Evolutionary conservation across 1,140 invertebrate genomes (phyloP).

Genomic region (Tetramorium simillimum): DNA sequence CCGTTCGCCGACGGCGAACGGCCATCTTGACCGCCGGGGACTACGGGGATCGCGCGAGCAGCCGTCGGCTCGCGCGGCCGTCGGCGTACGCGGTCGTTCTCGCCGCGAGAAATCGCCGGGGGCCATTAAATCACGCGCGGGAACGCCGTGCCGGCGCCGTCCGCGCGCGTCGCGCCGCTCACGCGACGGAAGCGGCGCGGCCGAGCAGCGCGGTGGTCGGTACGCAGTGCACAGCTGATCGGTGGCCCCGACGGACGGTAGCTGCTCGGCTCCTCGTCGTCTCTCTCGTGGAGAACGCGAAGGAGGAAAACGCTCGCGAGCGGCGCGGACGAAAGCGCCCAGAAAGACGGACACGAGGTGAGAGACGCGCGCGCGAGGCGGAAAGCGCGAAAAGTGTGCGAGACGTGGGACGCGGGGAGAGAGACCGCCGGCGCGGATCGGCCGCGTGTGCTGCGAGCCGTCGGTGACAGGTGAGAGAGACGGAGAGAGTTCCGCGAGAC

Average conservation of each 20-base stretch:
- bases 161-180: background rate
- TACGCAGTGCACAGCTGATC: conserved; percentile 80
- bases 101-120: conserved; percentile 3
- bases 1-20: conserved; percentile 28
- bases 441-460: conserved; percentile 17
- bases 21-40: conserved; percentile 76
- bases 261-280: conserved; percentile 64
- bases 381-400: background rate
- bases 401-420: background rate
- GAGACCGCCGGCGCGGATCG: background rate
- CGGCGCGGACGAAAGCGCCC: too few species aligned
- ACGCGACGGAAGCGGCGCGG: conserved; percentile 22
- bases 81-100: background rate
- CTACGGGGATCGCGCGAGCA: conserved; percentile 62
- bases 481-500: background rate
- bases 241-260: conserved; percentile 73
- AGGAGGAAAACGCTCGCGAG: too few species aligned
- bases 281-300: background rate
- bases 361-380: background rate
- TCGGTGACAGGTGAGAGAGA: conserved; percentile 44
- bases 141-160: background rate
- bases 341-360: too few species aligned
- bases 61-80: background rate
- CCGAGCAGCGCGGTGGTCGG: conserved; percentile 44
- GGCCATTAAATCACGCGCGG: background rate